phyloP scores from a whole-genome alignment of 2,113 vertebrate genomes.

The Hemiscyllium ocellatum region DNA sequence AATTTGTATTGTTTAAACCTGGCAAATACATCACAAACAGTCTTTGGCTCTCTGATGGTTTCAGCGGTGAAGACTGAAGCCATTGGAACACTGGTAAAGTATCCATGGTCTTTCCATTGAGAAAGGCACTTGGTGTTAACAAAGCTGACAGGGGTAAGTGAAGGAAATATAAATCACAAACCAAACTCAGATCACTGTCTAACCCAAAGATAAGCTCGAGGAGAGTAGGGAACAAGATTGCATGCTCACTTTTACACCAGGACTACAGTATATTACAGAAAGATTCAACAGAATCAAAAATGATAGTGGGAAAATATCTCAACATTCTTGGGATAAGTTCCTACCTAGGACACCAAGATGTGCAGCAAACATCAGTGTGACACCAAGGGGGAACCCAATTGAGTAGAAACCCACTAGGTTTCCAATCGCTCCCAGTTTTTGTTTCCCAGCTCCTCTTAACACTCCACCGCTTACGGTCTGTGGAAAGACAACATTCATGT shows the following conservation, averaged over 20 bases:
- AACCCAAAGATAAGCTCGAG: not conserved
- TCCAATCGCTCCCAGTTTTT: slow-evolving; percentile 74
- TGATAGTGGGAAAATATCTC: not conserved
- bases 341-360: slow-evolving; percentile 67
- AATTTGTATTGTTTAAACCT: not conserved
- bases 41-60: not conserved
- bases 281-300: not conserved
- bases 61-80: not conserved
- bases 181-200: not conserved
- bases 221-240: not conserved
- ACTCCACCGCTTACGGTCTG: slow-evolving; percentile 67
- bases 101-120: not conserved
- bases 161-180: not conserved
- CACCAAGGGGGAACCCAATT: slow-evolving; percentile 63
- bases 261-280: not conserved
- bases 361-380: slow-evolving; percentile 65
- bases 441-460: slow-evolving; percentile 70
- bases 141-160: not conserved
- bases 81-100: not conserved
- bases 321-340: slow-evolving; percentile 37
- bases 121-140: not conserved
- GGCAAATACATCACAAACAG: not conserved
- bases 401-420: slow-evolving; percentile 66
- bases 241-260: not conserved
- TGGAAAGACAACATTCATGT: not conserved